Base-by-base conservation (phyloP, 1,140 invertebrate genomes). In the Zeugodacus cucurbitae region DNA sequence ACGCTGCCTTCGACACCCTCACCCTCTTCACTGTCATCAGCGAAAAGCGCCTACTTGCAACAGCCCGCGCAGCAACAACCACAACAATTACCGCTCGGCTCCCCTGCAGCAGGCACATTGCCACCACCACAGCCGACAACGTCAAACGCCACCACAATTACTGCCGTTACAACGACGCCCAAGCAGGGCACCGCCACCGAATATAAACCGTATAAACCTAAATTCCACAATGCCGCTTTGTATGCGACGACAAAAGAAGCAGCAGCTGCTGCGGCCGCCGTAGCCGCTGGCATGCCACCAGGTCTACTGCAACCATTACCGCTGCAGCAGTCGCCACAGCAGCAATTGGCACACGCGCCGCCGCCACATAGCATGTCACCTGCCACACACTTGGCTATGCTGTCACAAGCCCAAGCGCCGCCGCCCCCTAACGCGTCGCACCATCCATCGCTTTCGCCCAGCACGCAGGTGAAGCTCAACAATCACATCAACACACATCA, bases 121-220 rank as follows among this genome's bases (percentile, higher is more conserved):
- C 91, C 92, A 48, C 92, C 92, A 17, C 58, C 58, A 17, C 58
- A 62, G n/a, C 87, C 90, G n/a, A 90, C 90, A 10, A 89, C 90
- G 14, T 7, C 88, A 62, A 85, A 62, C 5, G 82, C n/a, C 26
- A 48, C 62, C 26, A 74, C 11, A 14, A 78, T 87, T 44, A 87
- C 32, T 41, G 91, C 88, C 90, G 89, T 90, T 17, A 93, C 90
- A 8, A 67, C 90, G 90, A 86, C 92, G 89, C 70, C 91, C 67
- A 87, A 70, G 48, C 41, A 74, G 29, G 86, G 62, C 90, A 2
- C 70, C 34, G 26, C 90, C 0, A 90, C 93, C 3, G 92, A 93
- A 34, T 92, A 93, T 67, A 93, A 93, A 90, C 93, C 93, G 48
- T 97, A 97, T 91, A 97, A 97, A 93, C 97, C 97, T 64, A 97